These are phyloP conservation scores for Volucella inflata DNA, from an alignment of 2,888 invertebrate species.

Conservation along the genomic window DNA sequence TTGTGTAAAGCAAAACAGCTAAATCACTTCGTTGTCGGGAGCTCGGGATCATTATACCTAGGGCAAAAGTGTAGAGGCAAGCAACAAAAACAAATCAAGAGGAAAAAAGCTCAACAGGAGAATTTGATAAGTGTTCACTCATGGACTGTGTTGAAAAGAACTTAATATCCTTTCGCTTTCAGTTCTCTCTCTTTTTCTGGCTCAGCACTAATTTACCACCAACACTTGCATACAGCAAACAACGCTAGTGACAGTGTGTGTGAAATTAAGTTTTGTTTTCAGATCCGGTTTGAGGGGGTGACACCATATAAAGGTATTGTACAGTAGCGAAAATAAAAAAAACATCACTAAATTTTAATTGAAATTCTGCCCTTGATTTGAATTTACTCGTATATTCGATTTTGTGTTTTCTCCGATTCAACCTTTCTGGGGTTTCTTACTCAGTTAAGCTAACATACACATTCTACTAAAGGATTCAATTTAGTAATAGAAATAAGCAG, in stretches of 20 bases:
- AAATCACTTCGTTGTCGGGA: constrained; percentile 29
- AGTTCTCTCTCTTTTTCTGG: constrained; percentile 51
- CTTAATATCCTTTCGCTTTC: constrained; percentile 70
- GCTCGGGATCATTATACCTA: constrained; percentile 56
- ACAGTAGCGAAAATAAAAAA: too few species aligned
- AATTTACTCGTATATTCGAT: too few species aligned
- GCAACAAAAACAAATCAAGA: constrained; percentile 13
- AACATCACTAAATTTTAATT: too few species aligned
- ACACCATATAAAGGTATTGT: too few species aligned
- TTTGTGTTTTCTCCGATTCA: too few species aligned
- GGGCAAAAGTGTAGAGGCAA: constrained; percentile 26
- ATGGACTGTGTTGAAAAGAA: constrained; percentile 34
- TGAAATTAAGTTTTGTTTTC: neutral
- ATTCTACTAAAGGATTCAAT: too few species aligned
- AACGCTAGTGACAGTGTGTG: neutral
- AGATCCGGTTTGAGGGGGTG: neutral
- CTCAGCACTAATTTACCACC: constrained; percentile 20
- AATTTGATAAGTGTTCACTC: constrained; percentile 44
- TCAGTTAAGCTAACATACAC: too few species aligned
- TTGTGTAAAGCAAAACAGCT: constrained; percentile 61
- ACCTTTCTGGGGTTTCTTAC: too few species aligned
- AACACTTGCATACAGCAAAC: constrained; percentile 7
- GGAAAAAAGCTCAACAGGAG: constrained; percentile 56
- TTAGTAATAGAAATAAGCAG: too few species aligned
- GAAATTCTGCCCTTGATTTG: too few species aligned